Evolutionary conservation across 1,140 invertebrate genomes (phyloP), one percentile per base, ranked within the genome.

Genomic region (Sinonovacula constricta): DNA sequence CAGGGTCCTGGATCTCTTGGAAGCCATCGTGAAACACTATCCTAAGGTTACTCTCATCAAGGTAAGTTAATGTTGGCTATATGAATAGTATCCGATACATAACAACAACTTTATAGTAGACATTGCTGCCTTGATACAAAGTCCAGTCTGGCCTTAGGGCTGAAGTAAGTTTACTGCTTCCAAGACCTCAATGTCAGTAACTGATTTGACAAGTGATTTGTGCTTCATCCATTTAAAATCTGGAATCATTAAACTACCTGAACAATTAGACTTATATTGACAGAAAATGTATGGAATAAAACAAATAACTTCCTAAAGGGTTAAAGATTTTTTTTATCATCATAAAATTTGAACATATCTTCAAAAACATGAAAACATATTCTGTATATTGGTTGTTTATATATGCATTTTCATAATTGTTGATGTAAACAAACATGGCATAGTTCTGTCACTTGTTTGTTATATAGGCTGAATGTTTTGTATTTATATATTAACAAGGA

Each of bases 1-100:
- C 28, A 74, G 71, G 24, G 71, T 74, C 5, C 30, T 74, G 28
- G 71, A 74, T 31, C 49, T 74, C n/a, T 59, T 74, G 31, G 71
- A 74, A 4, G 60, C 28, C 1, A 26, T 74, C 33, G 30, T 74
- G 3, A 74, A 74, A 45, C 34, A 51, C 28, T n/a, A 65, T 14
- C 39, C 24, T 0, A 10, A 26, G 10, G 28, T 45, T 51, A 10
- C 34, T 22, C 14, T 45, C 24, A 24, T 30, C 18, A 66, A 18
- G 3, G 63, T 66, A 66, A 45, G 62, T 39, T 22, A 33, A 26
- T 31, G n/a, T 26, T 59, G n/a, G n/a, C n/a, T n/a, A n/a, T n/a
- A n/a, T n/a, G n/a, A n/a, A n/a, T n/a, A n/a, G n/a, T n/a, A n/a
- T n/a, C n/a, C n/a, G n/a, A n/a, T n/a, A n/a, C n/a, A n/a, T n/a